Evolutionary conservation across 30 jellyfish, hydroid and myxozoan genomes (phyloP).

Genomic region (Aurelia sp.): DNA sequence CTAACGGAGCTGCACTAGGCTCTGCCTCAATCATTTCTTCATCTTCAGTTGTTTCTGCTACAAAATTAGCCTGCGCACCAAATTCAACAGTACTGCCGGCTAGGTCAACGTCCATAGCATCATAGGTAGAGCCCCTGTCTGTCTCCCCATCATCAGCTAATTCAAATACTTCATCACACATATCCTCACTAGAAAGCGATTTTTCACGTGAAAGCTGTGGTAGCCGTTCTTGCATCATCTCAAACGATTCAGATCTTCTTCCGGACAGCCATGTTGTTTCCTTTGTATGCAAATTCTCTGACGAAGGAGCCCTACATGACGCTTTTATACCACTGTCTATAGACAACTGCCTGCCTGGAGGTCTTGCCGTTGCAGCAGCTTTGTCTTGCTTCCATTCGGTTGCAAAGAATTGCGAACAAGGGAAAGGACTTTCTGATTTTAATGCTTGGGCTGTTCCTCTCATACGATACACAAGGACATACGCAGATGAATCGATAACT

Average conservation of each 20-base stretch:
- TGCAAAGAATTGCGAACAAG: neutral
- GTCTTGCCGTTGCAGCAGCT: conserved; percentile 24
- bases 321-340: conserved; percentile 24
- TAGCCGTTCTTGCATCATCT: neutral
- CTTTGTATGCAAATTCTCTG: conserved; percentile 6
- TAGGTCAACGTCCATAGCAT: neutral
- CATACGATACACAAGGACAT: conserved; percentile 88
- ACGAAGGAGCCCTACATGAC: neutral
- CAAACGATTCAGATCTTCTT: conserved; percentile 2
- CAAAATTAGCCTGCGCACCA: neutral
- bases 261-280: neutral
- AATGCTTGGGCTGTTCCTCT: conserved; percentile 70
- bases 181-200: conserved; percentile 20
- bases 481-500: conserved; percentile 81
- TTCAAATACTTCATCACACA: conserved; percentile 6
- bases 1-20: too few relatives aligned
- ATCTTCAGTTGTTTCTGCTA: neutral
- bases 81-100: neutral
- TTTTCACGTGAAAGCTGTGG: neutral
- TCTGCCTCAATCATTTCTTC: neutral
- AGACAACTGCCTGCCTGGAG: conserved; percentile 47
- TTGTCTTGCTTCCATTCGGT: conserved; percentile 47
- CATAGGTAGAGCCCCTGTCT: neutral
- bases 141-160: conserved; percentile 24
- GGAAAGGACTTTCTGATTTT: conserved; percentile 56